Percentiles rank a stretch among this genome's conserved stretches.
Conservation (phyloP, 2,888 invertebrate genomes). For the Mantis religiosa region DNA sequence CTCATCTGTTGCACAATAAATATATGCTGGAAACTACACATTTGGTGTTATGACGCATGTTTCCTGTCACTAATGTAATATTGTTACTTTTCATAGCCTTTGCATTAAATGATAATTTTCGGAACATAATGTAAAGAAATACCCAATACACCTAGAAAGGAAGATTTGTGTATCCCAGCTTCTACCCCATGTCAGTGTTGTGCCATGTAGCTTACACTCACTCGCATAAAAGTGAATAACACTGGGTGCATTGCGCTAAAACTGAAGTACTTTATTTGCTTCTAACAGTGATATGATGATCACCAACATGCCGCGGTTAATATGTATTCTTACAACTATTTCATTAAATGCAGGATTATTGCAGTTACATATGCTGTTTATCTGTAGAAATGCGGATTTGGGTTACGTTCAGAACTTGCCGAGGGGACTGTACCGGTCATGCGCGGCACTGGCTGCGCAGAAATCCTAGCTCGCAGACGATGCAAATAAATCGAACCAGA, state of each 20-base stretch:
- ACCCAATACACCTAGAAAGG: background rate
- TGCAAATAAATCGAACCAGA: conserved; percentile 45
- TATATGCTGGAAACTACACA: background rate
- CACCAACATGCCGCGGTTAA: background rate
- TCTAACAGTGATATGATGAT: background rate
- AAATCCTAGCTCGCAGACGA: conserved; percentile 38
- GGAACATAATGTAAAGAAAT: background rate
- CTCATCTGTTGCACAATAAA: background rate
- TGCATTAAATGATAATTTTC: background rate
- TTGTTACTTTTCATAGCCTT: background rate
- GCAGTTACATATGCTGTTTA: background rate
- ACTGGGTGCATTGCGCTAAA: background rate
- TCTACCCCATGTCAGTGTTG: background rate
- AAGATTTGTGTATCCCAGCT: background rate
- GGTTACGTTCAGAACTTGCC: background rate
- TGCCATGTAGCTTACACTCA: background rate
- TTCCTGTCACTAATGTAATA: background rate
- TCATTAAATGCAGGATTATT: background rate
- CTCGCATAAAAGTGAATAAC: background rate
- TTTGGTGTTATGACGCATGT: background rate
- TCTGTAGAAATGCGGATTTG: background rate
- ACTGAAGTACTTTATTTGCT: background rate
- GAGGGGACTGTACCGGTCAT: background rate
- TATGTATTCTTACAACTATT: background rate
- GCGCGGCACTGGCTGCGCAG: conserved; percentile 25